Evolutionary conservation across 2,888 invertebrate species (phyloP).

Genomic region (Drosophila picticornis): DNA sequence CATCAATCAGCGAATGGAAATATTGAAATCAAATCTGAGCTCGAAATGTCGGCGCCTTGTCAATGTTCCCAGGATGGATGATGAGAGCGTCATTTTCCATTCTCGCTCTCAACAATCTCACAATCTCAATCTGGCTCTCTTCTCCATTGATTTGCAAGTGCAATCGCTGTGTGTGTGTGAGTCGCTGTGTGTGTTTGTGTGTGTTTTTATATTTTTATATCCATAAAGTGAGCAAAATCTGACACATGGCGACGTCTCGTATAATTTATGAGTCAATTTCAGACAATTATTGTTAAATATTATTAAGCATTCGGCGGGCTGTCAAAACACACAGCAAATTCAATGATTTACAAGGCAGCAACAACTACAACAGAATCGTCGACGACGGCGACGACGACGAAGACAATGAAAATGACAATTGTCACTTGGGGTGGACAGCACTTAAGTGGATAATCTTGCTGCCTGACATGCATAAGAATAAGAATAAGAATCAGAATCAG

Average conservation of each 20-base stretch:
- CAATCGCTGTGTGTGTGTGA: conserved; percentile 32
- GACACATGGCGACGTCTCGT: conserved; percentile 73
- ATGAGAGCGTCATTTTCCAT: conserved; percentile 30
- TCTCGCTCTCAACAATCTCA: neutral
- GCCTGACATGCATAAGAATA: conserved; percentile 71
- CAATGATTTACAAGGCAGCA: conserved; percentile 78
- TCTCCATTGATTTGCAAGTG: conserved; percentile 49
- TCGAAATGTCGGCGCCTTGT: conserved; percentile 71
- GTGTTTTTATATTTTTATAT: conserved; percentile 43
- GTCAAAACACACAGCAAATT: conserved; percentile 78
- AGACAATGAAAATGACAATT: conserved; percentile 63
- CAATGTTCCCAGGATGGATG: conserved; percentile 60
- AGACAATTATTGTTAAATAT: conserved; percentile 84
- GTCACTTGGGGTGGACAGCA: conserved; percentile 72
- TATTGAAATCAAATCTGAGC: conserved; percentile 77
- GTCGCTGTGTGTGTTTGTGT: conserved; percentile 1
- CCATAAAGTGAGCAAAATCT: conserved; percentile 70
- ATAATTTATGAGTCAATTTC: conserved; percentile 84
- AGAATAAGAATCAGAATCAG: conserved; percentile 42
- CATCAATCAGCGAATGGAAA: conserved; percentile 57
- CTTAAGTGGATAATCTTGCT: conserved; percentile 80
- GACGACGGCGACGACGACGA: conserved; percentile 32
- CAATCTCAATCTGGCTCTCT: neutral
- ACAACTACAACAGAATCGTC: conserved; percentile 10
- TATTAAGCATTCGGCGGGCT: conserved; percentile 83